These are phyloP conservation scores for Agelastica alni DNA, from an alignment of 2,888 invertebrate species.

Conservation along the genomic window DNA sequence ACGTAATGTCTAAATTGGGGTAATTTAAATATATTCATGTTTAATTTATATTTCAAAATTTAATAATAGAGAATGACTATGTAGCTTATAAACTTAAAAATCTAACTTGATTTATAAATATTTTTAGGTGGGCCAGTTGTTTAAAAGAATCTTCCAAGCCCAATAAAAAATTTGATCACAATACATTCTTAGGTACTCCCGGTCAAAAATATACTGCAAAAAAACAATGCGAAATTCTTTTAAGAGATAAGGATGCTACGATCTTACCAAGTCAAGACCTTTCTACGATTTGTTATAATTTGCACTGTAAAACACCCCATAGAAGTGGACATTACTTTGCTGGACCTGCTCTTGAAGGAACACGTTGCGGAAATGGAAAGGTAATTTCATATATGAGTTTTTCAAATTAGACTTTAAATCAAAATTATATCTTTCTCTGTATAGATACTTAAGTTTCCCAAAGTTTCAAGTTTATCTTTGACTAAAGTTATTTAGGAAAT, in stretches of 20 bases:
- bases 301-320: conserved; percentile 74
- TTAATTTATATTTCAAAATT: too few relatives aligned
- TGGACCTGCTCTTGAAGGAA: conserved; percentile 83
- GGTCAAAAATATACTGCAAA: conserved; percentile 74
- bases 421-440: too few relatives aligned
- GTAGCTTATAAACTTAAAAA: too few relatives aligned
- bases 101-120: too few relatives aligned
- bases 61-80: too few relatives aligned
- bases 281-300: conserved; percentile 64
- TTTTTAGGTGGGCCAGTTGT: conserved; percentile 70
- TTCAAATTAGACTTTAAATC: background rate
- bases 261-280: conserved; percentile 56
- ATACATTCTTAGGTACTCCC: conserved; percentile 66
- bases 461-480: too few relatives aligned
- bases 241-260: conserved; percentile 70
- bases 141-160: conserved; percentile 64
- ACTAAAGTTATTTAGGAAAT: too few relatives aligned
- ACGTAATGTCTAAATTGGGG: conserved; percentile 66
- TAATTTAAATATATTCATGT: too few relatives aligned
- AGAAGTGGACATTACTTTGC: conserved; percentile 75
- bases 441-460: too few relatives aligned
- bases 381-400: too few relatives aligned
- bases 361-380: conserved; percentile 68
- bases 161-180: conserved; percentile 63
- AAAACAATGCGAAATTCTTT: conserved; percentile 73